A percentile compares a stretch with the other conserved stretches of the same genome.
Evolutionary conservation across 2,888 invertebrate genomes (phyloP).

Genomic region (Pyrrhia umbra): DNA sequence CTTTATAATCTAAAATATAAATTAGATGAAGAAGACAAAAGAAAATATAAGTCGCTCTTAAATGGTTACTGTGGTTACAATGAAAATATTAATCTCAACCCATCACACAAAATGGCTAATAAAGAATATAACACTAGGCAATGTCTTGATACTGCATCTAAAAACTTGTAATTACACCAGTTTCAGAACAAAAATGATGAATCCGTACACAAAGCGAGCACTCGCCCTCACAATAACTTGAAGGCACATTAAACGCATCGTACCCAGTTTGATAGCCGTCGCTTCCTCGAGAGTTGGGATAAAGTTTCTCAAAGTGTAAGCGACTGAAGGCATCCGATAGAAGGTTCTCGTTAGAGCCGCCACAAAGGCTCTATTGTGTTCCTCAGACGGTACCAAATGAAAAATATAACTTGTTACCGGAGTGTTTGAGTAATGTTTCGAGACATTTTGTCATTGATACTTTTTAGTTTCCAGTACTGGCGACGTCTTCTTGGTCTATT

Average conservation of each 20-base stretch:
- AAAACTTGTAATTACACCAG: background rate
- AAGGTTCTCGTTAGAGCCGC: constrained; percentile 58
- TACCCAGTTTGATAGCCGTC: constrained; percentile 53
- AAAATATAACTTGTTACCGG: constrained; percentile 63
- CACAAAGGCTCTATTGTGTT: constrained; percentile 63
- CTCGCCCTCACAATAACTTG: constrained; percentile 41
- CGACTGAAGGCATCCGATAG: constrained; percentile 63
- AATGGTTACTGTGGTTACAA: no score
- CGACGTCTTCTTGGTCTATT: constrained; percentile 5
- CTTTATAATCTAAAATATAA: no score
- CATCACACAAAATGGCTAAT: no score
- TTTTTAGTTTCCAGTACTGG: constrained; percentile 27
- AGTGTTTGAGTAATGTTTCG: constrained; percentile 47
- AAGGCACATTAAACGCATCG: constrained; percentile 59
- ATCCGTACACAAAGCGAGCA: constrained; percentile 14
- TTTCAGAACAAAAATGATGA: background rate
- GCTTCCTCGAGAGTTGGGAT: constrained; percentile 48
- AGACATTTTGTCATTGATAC: constrained; percentile 53
- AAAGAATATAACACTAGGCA: no score
- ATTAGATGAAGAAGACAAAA: no score
- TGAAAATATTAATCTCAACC: no score
- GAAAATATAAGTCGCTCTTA: no score
- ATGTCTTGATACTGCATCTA: background rate
- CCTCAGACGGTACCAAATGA: constrained; percentile 62
- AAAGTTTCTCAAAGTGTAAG: constrained; percentile 64